Evolutionary conservation across 2,113 vertebrate genomes (phyloP).

Genomic region (Hipposideros armiger): DNA sequence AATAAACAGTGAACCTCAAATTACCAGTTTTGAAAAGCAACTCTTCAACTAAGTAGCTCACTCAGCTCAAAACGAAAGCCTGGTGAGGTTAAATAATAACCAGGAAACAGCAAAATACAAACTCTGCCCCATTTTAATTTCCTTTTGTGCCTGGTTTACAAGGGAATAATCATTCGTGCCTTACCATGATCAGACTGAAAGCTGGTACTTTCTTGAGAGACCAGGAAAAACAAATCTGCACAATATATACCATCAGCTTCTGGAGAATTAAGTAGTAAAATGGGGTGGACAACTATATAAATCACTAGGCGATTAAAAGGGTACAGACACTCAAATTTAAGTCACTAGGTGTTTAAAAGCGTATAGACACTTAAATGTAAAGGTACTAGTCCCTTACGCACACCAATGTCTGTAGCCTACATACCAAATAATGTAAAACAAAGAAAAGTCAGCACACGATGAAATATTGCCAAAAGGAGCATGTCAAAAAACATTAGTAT

Average conservation of each 20-base stretch:
- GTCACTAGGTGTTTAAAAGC: not conserved
- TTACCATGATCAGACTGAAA: not conserved
- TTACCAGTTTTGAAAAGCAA: conserved; percentile 34
- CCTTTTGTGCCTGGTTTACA: not conserved
- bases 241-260: not conserved
- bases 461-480: not conserved
- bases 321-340: not conserved
- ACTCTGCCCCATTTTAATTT: not conserved
- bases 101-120: not conserved
- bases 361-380: not conserved
- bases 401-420: not conserved
- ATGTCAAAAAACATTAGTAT: not conserved
- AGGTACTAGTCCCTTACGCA: not conserved
- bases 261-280: not conserved
- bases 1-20: not conserved
- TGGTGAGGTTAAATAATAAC: not conserved
- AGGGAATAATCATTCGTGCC: not conserved
- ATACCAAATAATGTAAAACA: not conserved
- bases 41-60: not conserved
- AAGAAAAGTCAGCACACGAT: not conserved
- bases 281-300: fast-evolving
- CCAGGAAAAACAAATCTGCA: not conserved
- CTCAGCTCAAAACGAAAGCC: not conserved
- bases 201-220: not conserved
- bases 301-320: not conserved